Evolutionary conservation across 2,888 invertebrate genomes (phyloP), one percentile per base, ranked within the genome.

Genomic region (Bellardia bayeri): DNA sequence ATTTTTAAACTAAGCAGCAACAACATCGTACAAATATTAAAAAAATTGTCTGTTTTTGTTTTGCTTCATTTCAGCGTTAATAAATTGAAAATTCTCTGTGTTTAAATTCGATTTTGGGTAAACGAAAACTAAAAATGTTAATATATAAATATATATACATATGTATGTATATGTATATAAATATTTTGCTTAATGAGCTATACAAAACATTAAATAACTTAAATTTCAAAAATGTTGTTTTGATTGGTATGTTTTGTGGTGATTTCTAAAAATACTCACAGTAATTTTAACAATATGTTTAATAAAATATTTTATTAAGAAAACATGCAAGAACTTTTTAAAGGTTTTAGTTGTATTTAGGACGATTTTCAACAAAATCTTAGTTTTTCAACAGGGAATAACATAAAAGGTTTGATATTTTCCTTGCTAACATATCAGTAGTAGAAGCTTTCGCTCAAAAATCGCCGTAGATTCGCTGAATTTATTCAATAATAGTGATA

Each of bases 181-280:
- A 33, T 33, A 86, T 82, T 69, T 86, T 72, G 42, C 74, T 82
- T 86, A 82, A 86, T 86, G 86, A 86, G 82, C 78, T 79, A 74
- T 78, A 79, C 14, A 61, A 74, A 74, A 69, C 56, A 49, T 69
- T 74, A 58, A 79, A 82, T 79, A 82, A 68, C 78, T 82, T 79
- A 74, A 72, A 72, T 63, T 61, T 72, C n/a, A 82, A 71, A 72
- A 86, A 75, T 78, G 16, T 74, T 74, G 63, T 79, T 68, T 64
- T 79, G 82, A 54, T 79, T 63, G 82, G 82, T 14, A 79, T 74
- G 23, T 82, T 79, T 42, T 58, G 51, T 49, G 49, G 45, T 64
- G 71, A 58, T 49, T 74, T 82, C 49, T 40, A 66, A 82, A 14
- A 75, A 33, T 23, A 16, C 37, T 54, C 7, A 13, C 58, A 85